These are phyloP conservation scores for Aspidapion aeneum DNA, from an alignment of 2,888 invertebrate genomes.

Conservation along the genomic window DNA sequence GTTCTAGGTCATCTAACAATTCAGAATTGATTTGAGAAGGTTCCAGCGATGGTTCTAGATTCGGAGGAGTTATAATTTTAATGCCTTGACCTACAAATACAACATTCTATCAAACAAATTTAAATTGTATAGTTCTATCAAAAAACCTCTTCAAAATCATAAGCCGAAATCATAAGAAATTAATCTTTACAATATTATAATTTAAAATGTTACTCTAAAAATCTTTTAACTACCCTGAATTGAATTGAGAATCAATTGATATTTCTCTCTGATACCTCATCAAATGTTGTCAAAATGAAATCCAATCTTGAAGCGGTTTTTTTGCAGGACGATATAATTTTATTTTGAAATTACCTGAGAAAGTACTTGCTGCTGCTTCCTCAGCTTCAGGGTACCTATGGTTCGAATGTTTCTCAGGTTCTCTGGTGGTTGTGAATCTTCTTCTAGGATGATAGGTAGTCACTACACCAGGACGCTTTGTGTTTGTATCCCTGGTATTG, in stretches of 20 bases:
- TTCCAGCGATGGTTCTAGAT: slow-evolving; percentile 20
- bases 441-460: slow-evolving; percentile 50
- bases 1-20: slow-evolving; percentile 27
- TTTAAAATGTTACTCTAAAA: no score
- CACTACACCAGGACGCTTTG: slow-evolving; percentile 35
- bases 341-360: background rate
- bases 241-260: no score
- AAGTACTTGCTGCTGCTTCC: background rate
- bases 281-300: no score
- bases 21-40: slow-evolving; percentile 24
- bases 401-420: slow-evolving; percentile 33
- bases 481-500: slow-evolving; percentile 25
- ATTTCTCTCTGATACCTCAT: no score
- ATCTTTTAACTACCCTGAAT: no score
- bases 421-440: slow-evolving; percentile 22
- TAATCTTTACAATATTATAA: no score
- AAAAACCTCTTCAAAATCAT: no score
- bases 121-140: no score
- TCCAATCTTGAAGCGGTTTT: no score
- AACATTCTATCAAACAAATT: background rate
- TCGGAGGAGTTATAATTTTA: slow-evolving; percentile 31
- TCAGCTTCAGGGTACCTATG: slow-evolving; percentile 31
- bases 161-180: no score
- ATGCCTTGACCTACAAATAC: slow-evolving; percentile 29
- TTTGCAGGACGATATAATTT: no score